These are phyloP conservation scores for Mellilla xanthometata DNA, from an alignment of 2,888 invertebrate genomes.

Conservation along the genomic window DNA sequence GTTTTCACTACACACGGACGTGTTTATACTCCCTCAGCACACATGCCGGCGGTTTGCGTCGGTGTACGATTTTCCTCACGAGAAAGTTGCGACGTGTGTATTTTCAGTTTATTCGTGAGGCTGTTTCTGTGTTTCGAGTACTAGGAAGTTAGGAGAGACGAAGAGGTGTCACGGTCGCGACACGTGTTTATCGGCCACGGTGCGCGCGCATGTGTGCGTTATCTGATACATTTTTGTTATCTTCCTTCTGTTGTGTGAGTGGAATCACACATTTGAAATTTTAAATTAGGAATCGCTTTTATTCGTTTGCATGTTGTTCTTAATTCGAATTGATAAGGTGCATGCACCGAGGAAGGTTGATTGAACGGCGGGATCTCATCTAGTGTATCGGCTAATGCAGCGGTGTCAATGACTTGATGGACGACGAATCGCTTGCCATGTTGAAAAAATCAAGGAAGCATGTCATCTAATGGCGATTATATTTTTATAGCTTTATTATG, in stretches of 20 bases:
- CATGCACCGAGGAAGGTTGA: conserved; percentile 69
- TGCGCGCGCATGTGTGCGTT: conserved; percentile 51
- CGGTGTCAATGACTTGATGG: conserved; percentile 76
- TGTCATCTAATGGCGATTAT: conserved; percentile 21
- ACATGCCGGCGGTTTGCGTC: conserved; percentile 56
- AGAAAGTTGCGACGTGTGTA: conserved; percentile 59
- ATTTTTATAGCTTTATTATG: conserved; percentile 13
- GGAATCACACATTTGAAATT: conserved; percentile 9
- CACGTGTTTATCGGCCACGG: conserved; percentile 39
- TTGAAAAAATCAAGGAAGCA: conserved; percentile 36
- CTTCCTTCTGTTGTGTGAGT: conserved; percentile 18
- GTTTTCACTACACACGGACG: conserved; percentile 65
- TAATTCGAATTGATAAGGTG: conserved; percentile 57
- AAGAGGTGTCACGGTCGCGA: conserved; percentile 40
- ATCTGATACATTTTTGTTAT: conserved; percentile 37
- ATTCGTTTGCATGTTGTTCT: conserved; percentile 29
- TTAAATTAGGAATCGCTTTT: conserved; percentile 14
- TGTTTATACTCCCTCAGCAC: conserved; percentile 44
- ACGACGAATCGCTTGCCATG: conserved; percentile 61
- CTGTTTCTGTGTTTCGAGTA: conserved; percentile 66
- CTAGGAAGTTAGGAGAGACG: conserved; percentile 54
- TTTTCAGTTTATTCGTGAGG: conserved; percentile 72
- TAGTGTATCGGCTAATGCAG: conserved; percentile 69
- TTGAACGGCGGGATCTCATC: conserved; percentile 69
- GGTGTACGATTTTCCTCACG: conserved; percentile 64